Conservation (phyloP, 1,140 invertebrate genomes). For the Bombus pyrosoma region DNA sequence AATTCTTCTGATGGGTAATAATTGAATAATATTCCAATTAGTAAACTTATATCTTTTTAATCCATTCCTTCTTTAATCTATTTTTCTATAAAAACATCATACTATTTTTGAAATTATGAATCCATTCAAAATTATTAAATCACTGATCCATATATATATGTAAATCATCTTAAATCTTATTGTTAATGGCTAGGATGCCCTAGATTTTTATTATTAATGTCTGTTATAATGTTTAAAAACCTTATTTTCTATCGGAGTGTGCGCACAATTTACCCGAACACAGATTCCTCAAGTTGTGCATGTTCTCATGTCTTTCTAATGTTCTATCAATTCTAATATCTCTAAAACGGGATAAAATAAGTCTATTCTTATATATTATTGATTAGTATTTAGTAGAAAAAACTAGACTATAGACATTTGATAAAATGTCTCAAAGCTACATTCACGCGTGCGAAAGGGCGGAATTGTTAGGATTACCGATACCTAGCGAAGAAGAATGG, state of each 20-base stretch:
- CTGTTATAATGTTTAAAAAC: not conserved
- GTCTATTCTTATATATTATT: not conserved
- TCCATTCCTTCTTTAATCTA: too few species aligned
- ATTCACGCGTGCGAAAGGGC: constrained; percentile 88
- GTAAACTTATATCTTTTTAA: too few species aligned
- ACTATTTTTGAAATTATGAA: not conserved
- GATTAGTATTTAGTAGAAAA: not conserved
- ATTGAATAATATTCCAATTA: too few species aligned
- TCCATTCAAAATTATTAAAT: not conserved
- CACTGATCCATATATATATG: not conserved
- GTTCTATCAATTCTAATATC: constrained; percentile 25
- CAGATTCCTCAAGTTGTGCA: constrained; percentile 65
- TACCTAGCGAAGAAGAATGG: constrained; percentile 87
- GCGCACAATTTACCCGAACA: constrained; percentile 70
- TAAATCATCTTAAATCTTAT: not conserved
- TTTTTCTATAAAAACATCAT: not conserved
- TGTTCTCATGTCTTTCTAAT: constrained; percentile 15
- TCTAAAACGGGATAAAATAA: not conserved
- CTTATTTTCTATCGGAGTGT: constrained; percentile 51
- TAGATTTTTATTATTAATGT: not conserved
- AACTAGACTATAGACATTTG: not conserved
- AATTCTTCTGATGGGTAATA: too few species aligned
- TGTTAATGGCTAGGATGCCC: not conserved
- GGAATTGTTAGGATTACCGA: constrained; percentile 87
- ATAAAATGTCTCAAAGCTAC: constrained; percentile 80